Conservation (phyloP, 2,888 invertebrate species). For the Smittia aterrima region DNA sequence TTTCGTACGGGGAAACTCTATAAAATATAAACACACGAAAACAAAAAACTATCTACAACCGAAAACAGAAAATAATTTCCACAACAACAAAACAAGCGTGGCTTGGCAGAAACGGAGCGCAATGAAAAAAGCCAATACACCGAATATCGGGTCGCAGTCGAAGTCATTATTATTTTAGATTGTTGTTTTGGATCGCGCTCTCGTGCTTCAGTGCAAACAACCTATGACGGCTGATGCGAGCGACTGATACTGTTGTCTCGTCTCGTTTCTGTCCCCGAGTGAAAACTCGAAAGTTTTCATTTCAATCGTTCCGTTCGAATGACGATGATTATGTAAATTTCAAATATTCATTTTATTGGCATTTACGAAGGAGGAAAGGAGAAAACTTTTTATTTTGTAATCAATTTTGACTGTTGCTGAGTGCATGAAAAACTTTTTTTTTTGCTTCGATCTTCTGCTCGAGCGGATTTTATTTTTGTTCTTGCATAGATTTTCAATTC, state of each 20-base stretch:
- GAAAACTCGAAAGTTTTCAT: not conserved
- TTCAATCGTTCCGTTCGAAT: not conserved
- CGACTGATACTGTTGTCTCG: not conserved
- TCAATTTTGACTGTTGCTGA: conserved; percentile 26
- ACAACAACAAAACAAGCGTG: conserved; percentile 3
- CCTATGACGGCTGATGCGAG: not conserved
- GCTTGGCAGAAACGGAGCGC: not conserved
- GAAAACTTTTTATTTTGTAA: conserved; percentile 29
- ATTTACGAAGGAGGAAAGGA: not conserved
- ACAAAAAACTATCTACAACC: not conserved
- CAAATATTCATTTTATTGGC: conserved; percentile 7
- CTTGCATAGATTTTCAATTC: not conserved
- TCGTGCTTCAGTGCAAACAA: not conserved
- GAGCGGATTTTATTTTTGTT: not conserved
- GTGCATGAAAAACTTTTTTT: not conserved
- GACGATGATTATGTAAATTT: conserved; percentile 33
- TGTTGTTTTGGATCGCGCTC: conserved; percentile 7
- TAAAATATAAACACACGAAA: conserved; percentile 8
- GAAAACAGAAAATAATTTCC: not conserved
- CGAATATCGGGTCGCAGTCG: not conserved
- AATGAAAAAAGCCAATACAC: conserved; percentile 2
- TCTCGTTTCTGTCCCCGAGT: not conserved
- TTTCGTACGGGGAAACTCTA: conserved; percentile 1
- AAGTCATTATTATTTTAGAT: conserved; percentile 15
- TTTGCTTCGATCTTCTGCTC: not conserved